A percentile compares a stretch with the other conserved stretches of the same genome.
Evolutionary conservation across 2,888 invertebrate genomes (phyloP).

Genomic region (Dysmachus trigonus): DNA sequence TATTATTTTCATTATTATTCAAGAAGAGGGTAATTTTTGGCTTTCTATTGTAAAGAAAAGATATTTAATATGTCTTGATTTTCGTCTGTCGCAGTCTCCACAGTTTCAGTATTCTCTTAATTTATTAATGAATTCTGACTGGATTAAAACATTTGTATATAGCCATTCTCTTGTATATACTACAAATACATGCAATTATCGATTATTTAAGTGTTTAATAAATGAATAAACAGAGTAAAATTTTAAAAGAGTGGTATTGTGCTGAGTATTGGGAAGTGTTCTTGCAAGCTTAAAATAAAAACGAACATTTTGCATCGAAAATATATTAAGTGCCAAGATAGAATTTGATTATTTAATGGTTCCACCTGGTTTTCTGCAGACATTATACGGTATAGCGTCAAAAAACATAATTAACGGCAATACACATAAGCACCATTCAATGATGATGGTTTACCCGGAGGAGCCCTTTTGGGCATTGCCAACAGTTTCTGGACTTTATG

Average conservation of each 20-base stretch:
- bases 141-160: too few relatives aligned
- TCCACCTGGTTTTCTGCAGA: slow-evolving; percentile 1
- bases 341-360: slow-evolving; percentile 15
- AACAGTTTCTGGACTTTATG: slow-evolving; percentile 62
- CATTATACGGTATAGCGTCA: background rate
- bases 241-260: background rate
- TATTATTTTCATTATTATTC: too few relatives aligned
- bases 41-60: too few relatives aligned
- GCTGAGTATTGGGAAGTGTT: background rate
- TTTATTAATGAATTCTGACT: too few relatives aligned
- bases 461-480: slow-evolving; percentile 65
- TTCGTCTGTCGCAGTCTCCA: too few relatives aligned
- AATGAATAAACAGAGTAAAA: background rate
- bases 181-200: background rate
- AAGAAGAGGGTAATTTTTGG: too few relatives aligned
- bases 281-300: too few relatives aligned
- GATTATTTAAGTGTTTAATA: background rate
- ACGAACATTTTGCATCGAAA: background rate
- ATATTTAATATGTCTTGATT: too few relatives aligned
- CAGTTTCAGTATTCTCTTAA: too few relatives aligned
- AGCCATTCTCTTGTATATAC: too few relatives aligned
- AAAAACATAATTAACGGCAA: slow-evolving; percentile 46
- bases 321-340: background rate
- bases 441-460: slow-evolving; percentile 64
- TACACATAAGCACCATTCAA: slow-evolving; percentile 46